Percentiles rank a stretch among this genome's conserved stretches.
Conservation (phyloP, 2,888 invertebrate genomes). For the Lamellibrachia satsuma region DNA sequence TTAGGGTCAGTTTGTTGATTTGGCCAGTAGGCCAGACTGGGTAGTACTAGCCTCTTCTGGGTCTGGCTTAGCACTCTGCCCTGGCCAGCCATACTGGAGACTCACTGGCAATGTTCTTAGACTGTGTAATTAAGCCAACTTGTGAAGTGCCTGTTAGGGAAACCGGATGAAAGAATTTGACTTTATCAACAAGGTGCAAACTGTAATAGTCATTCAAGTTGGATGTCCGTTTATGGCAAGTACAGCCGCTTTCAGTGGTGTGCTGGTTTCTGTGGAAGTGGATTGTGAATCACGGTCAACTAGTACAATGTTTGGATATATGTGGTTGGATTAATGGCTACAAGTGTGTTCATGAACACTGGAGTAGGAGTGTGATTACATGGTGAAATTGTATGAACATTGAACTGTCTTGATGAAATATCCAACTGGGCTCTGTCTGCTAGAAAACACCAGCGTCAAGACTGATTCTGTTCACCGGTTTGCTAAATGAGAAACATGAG, state of each 20-base stretch:
- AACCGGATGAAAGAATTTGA: background rate
- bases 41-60: background rate
- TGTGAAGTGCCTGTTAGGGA: background rate
- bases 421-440: background rate
- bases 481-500: background rate
- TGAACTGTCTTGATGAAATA: too few species aligned
- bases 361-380: background rate
- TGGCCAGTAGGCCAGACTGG: background rate
- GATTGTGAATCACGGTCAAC: background rate
- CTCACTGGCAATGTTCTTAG: background rate
- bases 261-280: background rate
- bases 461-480: background rate
- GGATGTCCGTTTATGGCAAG: background rate
- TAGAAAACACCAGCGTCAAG: background rate
- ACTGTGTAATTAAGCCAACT: background rate
- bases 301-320: background rate
- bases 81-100: background rate
- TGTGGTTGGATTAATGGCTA: background rate
- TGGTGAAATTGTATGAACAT: too few species aligned
- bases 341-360: background rate
- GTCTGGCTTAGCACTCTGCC: background rate
- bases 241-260: background rate
- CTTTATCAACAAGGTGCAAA: background rate
- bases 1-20: constrained; percentile 17
- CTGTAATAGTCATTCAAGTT: background rate